These are phyloP conservation scores for Oreonectes daqikongensis DNA, from an alignment of 2,797 vertebrate genomes.

Conservation along the genomic window DNA sequence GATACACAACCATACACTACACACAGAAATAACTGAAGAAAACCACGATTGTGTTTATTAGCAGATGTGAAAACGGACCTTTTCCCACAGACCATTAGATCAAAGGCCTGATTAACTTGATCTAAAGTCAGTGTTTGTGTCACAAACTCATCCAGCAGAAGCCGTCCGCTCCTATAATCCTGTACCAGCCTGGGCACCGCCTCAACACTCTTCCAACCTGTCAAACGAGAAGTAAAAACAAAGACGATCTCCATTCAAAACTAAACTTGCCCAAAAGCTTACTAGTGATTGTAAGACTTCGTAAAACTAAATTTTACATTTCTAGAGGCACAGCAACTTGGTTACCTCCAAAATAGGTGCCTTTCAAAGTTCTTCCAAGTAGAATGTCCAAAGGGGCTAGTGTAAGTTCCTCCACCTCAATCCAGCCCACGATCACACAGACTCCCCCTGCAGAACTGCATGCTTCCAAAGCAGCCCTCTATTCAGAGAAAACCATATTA, in stretches of 20 bases:
- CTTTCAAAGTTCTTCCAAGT: conserved; percentile 87
- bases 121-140: conserved; percentile 77
- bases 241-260: no score
- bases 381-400: conserved; percentile 84
- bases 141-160: conserved; percentile 85
- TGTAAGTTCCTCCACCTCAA: conserved; percentile 76
- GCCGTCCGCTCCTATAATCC: conserved; percentile 83
- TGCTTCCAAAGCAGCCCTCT: conserved; percentile 88
- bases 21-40: no score
- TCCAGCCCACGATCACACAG: conserved; percentile 87
- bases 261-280: neutral
- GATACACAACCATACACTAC: no score
- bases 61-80: conserved; percentile 62
- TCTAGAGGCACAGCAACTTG: neutral
- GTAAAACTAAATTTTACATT: neutral
- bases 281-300: no score
- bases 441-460: conserved; percentile 85
- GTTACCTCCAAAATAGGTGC: conserved; percentile 90
- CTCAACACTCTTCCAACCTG: conserved; percentile 85
- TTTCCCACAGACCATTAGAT: conserved; percentile 79
- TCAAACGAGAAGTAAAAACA: neutral
- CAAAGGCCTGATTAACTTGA: conserved; percentile 81
- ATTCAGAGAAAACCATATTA: neutral
- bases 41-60: no score
- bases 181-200: conserved; percentile 79